Percentiles rank a stretch among this genome's conserved stretches.
Evolutionary conservation across 2,888 invertebrate genomes (phyloP).

Genomic region (Athalia rosae): DNA sequence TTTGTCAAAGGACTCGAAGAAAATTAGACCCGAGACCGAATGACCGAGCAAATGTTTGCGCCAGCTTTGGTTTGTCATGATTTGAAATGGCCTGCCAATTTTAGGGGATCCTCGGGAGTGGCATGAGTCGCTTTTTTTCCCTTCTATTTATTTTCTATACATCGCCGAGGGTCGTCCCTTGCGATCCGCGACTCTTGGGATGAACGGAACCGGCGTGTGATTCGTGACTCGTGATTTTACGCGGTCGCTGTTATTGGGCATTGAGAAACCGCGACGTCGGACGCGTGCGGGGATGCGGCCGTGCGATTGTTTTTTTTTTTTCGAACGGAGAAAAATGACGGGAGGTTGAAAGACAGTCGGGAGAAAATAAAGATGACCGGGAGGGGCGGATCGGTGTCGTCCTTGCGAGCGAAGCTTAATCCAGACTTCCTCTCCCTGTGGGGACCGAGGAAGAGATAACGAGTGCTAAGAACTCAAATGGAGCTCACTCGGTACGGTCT

Average conservation of each 20-base stretch:
- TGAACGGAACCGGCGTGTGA: conserved; percentile 10
- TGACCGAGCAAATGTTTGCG: conserved; percentile 16
- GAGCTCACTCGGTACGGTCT: conserved; percentile 51
- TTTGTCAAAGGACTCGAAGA: background rate
- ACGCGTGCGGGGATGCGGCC: background rate
- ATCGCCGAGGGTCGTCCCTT: conserved; percentile 12
- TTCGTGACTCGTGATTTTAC: conserved; percentile 35
- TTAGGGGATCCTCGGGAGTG: background rate
- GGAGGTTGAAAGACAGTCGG: conserved; percentile 1
- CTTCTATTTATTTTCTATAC: background rate
- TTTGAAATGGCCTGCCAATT: conserved; percentile 33
- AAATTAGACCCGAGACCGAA: background rate
- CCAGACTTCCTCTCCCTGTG: conserved; percentile 29
- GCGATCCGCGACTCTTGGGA: conserved; percentile 16
- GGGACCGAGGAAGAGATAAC: conserved; percentile 49
- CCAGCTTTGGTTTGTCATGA: conserved; percentile 35
- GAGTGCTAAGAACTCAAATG: conserved; percentile 52
- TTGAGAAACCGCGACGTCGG: conserved; percentile 20
- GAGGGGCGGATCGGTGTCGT: background rate
- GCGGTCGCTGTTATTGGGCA: conserved; percentile 21
- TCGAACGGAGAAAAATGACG: conserved; percentile 8
- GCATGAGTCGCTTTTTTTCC: conserved; percentile 25
- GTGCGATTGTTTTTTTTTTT: background rate
- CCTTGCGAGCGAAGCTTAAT: conserved; percentile 22
- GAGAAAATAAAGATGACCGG: conserved; percentile 10